Conservation (phyloP, 2,888 invertebrate genomes). For the Axea sp. region DNA sequence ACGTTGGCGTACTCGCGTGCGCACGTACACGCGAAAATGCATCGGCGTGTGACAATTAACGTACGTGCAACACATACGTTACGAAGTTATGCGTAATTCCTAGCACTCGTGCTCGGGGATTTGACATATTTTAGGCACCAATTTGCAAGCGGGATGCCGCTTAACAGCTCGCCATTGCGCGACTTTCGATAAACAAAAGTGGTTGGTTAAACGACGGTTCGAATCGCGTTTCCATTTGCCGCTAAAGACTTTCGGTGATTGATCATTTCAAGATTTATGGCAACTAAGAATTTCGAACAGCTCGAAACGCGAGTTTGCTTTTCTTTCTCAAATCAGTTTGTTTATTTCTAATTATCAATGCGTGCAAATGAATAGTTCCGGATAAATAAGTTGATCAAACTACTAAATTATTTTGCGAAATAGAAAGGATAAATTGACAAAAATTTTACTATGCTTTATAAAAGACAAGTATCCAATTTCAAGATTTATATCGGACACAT, state of each 20-base stretch:
- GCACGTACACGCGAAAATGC: constrained; percentile 17
- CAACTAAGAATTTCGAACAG: no score
- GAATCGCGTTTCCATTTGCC: constrained; percentile 5
- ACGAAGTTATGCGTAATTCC: constrained; percentile 49
- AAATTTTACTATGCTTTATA: no score
- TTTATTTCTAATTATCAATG: no score
- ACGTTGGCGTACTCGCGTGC: no score
- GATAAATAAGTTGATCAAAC: no score
- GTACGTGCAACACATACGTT: constrained; percentile 52
- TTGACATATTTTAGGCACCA: constrained; percentile 69
- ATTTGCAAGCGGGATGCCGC: constrained; percentile 73
- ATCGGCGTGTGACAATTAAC: constrained; percentile 38
- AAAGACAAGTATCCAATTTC: no score
- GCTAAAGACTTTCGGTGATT: constrained; percentile 11
- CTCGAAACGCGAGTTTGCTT: no score
- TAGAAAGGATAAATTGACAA: no score
- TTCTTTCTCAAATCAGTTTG: no score
- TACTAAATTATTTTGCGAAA: no score
- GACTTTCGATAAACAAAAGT: constrained; percentile 35
- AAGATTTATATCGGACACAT: no score
- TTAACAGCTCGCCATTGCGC: constrained; percentile 39
- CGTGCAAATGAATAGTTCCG: no score
- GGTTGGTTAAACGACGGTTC: constrained; percentile 4
- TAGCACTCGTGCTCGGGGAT: constrained; percentile 63
- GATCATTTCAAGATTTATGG: not conserved